These are phyloP conservation scores for Ptychodera flava DNA, from an alignment of 35 echinoderm and acorn worm genomes.

Conservation along the genomic window DNA sequence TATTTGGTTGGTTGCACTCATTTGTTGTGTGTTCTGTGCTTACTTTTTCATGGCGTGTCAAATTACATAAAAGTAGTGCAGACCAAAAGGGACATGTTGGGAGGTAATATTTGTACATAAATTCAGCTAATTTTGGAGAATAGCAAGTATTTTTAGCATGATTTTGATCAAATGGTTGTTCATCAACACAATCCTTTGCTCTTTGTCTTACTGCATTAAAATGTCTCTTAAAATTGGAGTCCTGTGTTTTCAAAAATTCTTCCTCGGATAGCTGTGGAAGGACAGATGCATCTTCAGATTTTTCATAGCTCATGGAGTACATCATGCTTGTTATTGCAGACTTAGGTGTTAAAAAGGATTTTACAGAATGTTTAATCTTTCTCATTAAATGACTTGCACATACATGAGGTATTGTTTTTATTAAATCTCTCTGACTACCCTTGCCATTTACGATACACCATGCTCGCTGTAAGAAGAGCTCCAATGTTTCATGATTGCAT, in stretches of 20 bases:
- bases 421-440: not conserved
- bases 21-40: too few relatives aligned
- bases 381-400: constrained; percentile 24
- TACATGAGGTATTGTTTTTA: not conserved
- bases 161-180: not conserved
- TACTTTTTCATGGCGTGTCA: too few relatives aligned
- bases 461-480: constrained; percentile 5
- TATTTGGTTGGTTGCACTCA: too few relatives aligned
- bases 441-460: constrained; percentile 16
- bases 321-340: not conserved
- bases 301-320: not conserved
- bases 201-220: not conserved
- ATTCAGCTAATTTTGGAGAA: not conserved
- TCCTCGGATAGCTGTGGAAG: not conserved
- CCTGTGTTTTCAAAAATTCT: not conserved
- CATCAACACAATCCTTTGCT: not conserved
- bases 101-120: too few relatives aligned
- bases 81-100: too few relatives aligned
- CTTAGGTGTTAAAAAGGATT: not conserved
- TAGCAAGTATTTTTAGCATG: not conserved
- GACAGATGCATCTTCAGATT: too few relatives aligned
- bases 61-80: too few relatives aligned
- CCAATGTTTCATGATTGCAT: constrained; percentile 13
- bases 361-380: constrained; percentile 9
- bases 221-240: not conserved